Evolutionary conservation across 2,888 invertebrate genomes (phyloP).

Genomic region (Leptinotarsa haldemani): DNA sequence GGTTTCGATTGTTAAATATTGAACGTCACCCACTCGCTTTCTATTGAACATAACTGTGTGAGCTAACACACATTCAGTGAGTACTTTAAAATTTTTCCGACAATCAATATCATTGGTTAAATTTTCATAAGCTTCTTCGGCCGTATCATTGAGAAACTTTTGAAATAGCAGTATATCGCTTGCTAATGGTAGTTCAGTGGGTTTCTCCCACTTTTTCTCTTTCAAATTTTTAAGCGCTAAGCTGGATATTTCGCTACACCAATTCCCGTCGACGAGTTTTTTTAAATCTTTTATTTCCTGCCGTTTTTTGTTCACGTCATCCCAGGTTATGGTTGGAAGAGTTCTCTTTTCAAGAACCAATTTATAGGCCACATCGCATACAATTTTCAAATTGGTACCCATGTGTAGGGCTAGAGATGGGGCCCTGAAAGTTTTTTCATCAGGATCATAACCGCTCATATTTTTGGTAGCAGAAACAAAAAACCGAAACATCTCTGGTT

Average conservation of each 20-base stretch:
- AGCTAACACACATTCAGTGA: slow-evolving; percentile 24
- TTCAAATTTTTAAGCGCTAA: slow-evolving; percentile 26
- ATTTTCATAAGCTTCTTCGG: slow-evolving; percentile 14
- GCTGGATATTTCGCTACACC: slow-evolving; percentile 28
- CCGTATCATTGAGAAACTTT: background rate
- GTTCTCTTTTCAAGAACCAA: slow-evolving; percentile 40
- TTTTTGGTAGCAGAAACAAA: slow-evolving; percentile 45
- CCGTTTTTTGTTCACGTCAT: too few species aligned
- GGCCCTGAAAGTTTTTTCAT: slow-evolving; percentile 37
- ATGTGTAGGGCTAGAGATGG: slow-evolving; percentile 44
- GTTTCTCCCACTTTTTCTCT: slow-evolving; percentile 30
- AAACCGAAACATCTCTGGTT: slow-evolving; percentile 45
- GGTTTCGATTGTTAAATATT: slow-evolving; percentile 23
- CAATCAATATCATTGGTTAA: background rate
- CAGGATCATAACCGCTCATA: slow-evolving; percentile 37
- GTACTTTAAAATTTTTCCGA: slow-evolving; percentile 2
- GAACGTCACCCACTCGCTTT: slow-evolving; percentile 25
- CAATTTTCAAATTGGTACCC: slow-evolving; percentile 43
- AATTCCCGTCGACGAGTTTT: slow-evolving; percentile 21
- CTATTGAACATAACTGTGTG: slow-evolving; percentile 26
- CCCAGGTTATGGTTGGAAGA: slow-evolving; percentile 31
- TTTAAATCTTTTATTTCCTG: slow-evolving; percentile 38
- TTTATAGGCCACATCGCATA: slow-evolving; percentile 42
- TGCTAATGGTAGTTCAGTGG: slow-evolving; percentile 10
- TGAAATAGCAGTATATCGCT: slow-evolving; percentile 23